phyloP scores from a whole-genome alignment of 2,113 vertebrate genomes.

The Recurvirostra avosetta region DNA sequence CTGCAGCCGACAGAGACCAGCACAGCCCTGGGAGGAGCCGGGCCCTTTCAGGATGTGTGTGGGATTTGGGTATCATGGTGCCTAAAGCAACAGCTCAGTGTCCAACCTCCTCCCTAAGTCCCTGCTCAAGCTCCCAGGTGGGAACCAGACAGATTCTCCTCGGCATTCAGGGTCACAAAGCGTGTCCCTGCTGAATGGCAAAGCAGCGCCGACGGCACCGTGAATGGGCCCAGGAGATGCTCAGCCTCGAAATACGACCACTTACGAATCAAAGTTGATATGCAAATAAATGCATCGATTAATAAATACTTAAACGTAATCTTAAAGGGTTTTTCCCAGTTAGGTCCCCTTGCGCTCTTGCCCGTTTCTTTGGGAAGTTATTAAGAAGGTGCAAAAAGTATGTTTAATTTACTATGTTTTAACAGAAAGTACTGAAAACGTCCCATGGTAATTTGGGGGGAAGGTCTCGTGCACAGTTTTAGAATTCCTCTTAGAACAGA shows the following conservation, averaged over 20 bases:
- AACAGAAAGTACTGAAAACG: neutral
- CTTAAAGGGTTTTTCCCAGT: neutral
- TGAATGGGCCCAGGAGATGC: neutral
- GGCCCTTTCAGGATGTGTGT: neutral
- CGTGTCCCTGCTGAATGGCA: rapidly evolving
- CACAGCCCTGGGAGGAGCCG: neutral
- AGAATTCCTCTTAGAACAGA: neutral
- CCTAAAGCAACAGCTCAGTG: neutral
- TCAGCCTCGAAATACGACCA: rapidly evolving
- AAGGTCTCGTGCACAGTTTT: neutral
- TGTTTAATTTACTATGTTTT: neutral
- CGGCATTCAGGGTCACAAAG: too few species aligned
- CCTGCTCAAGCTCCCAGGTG: neutral
- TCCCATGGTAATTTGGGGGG: neutral
- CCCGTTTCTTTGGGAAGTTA: neutral
- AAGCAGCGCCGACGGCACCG: neutral
- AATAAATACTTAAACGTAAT: neutral
- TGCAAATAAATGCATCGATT: neutral
- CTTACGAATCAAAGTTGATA: too few species aligned
- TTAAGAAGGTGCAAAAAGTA: neutral
- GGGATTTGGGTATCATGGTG: neutral
- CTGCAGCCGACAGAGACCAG: neutral
- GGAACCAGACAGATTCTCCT: neutral
- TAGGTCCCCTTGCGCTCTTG: neutral
- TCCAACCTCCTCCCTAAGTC: too few species aligned